Conservation (phyloP, 2,797 vertebrate genomes). For the Sarcophilus harrisii region DNA sequence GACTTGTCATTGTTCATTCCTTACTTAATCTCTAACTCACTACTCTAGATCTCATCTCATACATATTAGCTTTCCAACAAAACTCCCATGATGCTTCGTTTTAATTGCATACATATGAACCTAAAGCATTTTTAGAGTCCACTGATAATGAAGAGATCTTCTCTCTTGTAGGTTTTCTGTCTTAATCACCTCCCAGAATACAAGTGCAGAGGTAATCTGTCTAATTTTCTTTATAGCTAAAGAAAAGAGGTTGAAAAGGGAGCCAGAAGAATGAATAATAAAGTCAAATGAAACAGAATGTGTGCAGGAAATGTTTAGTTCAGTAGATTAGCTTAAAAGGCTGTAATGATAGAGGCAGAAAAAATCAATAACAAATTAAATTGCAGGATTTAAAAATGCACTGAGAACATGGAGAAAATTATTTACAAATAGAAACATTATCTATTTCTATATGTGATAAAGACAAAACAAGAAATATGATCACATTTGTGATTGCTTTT, state of each 20-base stretch:
- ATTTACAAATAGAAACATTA: not conserved
- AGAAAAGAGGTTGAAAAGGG: not conserved
- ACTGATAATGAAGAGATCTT: not conserved
- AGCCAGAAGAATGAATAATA: not conserved
- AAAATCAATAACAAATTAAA: not conserved
- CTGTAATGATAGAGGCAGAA: not conserved
- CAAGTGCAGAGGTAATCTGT: not conserved
- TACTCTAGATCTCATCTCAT: not conserved
- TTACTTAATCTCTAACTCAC: not conserved
- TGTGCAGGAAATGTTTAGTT: not conserved
- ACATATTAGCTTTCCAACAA: not conserved
- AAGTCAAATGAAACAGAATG: not conserved
- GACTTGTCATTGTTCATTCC: not conserved
- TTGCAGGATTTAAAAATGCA: not conserved
- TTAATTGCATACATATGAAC: not conserved
- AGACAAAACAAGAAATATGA: not conserved
- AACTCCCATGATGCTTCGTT: not conserved
- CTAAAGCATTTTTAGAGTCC: not conserved
- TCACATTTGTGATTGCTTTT: not conserved
- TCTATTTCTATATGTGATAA: not conserved
- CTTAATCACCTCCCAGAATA: not conserved
- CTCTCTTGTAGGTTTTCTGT: not conserved
- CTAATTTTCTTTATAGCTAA: not conserved
- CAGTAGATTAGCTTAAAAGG: not conserved
- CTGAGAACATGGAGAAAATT: not conserved